Evolutionary conservation across 2,113 vertebrate genomes (phyloP).

Genomic region (Clupea harengus): DNA sequence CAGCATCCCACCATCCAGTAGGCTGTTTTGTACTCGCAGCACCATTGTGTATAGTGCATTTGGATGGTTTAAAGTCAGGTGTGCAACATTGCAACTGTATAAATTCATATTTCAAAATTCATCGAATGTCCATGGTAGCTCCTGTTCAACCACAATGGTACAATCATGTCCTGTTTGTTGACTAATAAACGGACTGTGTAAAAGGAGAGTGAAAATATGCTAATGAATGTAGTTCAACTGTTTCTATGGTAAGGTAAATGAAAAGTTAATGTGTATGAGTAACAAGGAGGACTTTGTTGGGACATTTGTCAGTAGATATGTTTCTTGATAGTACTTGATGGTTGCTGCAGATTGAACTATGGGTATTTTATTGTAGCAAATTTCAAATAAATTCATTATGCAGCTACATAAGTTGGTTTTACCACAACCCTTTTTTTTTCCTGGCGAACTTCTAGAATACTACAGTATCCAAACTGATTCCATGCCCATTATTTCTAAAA

Average conservation of each 20-base stretch:
- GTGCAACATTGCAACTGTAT: not conserved
- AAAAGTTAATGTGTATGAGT: not conserved
- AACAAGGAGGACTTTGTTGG: not conserved
- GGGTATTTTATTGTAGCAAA: not conserved
- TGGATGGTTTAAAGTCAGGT: not conserved
- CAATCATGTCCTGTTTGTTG: not conserved
- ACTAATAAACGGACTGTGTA: not conserved
- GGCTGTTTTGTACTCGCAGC: not conserved
- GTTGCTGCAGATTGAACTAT: not conserved
- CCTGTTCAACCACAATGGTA: not conserved
- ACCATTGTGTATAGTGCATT: not conserved
- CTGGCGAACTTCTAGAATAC: not conserved
- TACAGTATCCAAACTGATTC: not conserved
- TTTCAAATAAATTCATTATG: not conserved
- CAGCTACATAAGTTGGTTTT: not conserved
- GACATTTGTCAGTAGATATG: not conserved
- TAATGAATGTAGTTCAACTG: not conserved
- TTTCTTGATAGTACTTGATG: not conserved
- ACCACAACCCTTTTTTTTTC: not conserved
- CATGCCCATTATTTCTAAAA: too few species aligned
- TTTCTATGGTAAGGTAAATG: not conserved
- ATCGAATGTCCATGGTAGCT: not conserved
- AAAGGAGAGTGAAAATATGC: not conserved
- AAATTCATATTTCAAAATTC: not conserved
- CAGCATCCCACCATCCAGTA: not conserved